Evolutionary conservation across 2,797 vertebrate species (phyloP).

Genomic region (Onychomys torridus): DNA sequence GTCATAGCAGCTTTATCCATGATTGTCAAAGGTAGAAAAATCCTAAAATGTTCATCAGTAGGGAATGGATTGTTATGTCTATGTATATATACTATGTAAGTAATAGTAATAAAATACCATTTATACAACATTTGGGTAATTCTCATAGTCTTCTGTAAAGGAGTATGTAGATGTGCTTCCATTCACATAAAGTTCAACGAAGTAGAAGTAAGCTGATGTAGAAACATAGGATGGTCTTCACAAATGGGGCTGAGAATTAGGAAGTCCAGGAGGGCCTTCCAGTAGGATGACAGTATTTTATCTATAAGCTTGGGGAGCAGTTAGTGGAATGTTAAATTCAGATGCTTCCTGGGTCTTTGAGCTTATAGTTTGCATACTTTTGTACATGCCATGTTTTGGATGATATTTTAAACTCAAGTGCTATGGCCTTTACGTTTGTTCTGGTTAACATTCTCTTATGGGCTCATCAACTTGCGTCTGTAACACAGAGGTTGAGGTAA

Average conservation of each 20-base stretch:
- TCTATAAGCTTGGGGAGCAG: neutral
- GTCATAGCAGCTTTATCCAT: neutral
- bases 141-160: neutral
- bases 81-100: neutral
- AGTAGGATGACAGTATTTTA: neutral
- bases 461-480: neutral
- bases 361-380: neutral
- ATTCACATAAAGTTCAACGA: neutral
- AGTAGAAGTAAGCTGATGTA: neutral
- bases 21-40: neutral
- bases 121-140: neutral
- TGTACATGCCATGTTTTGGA: neutral
- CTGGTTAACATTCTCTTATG: neutral
- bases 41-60: neutral
- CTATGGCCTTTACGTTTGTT: neutral
- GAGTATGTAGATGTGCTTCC: neutral
- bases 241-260: neutral
- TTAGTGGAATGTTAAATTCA: neutral
- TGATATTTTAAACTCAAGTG: constrained; percentile 1
- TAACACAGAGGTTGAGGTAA: neutral
- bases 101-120: neutral
- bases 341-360: neutral
- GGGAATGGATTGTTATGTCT: neutral
- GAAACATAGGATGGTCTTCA: neutral
- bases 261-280: neutral